A percentile compares a stretch with the other conserved stretches of the same genome.
These are phyloP conservation scores for Nematostella vectensis DNA, from an alignment of 92 coral and sea anemone genomes.

Conservation along the genomic window DNA sequence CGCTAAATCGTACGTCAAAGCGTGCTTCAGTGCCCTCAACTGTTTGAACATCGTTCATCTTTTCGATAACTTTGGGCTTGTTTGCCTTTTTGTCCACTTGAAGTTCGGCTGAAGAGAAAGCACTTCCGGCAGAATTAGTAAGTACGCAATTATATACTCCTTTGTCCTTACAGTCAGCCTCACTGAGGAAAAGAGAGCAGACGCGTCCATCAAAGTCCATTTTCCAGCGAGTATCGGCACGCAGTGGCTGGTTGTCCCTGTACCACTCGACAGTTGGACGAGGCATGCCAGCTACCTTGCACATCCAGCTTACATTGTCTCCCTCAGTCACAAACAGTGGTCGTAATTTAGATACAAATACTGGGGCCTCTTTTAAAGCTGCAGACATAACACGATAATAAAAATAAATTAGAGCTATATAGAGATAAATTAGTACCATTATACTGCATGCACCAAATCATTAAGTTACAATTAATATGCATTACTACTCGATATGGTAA, in stretches of 20 bases:
- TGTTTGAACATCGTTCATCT: slow-evolving; percentile 31
- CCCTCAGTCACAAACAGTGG: slow-evolving; percentile 9
- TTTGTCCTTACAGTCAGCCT: slow-evolving; percentile 17
- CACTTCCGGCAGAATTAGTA: slow-evolving; percentile 28
- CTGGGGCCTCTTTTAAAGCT: slow-evolving; percentile 16
- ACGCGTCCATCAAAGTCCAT: slow-evolving; percentile 32
- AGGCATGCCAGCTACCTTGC: slow-evolving; percentile 34
- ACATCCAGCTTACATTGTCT: slow-evolving; percentile 5
- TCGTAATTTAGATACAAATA: slow-evolving; percentile 14
- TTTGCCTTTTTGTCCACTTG: slow-evolving; percentile 16
- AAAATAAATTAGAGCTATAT: neutral
- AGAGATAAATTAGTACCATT: neutral
- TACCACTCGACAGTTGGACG: slow-evolving; percentile 44
- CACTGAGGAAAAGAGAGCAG: slow-evolving; percentile 13
- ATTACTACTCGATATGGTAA: no score
- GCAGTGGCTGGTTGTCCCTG: slow-evolving; percentile 27
- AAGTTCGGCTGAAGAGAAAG: slow-evolving; percentile 20
- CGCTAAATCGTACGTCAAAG: slow-evolving; percentile 33
- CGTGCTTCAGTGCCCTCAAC: slow-evolving; percentile 43
- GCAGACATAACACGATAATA: neutral
- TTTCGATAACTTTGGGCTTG: slow-evolving; percentile 41
- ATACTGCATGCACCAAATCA: neutral
- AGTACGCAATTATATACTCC: slow-evolving; percentile 47
- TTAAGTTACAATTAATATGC: neutral
- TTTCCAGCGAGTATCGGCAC: slow-evolving; percentile 13